phyloP scores from a whole-genome alignment of 2,797 vertebrate species.

The Anguilla pacifica region DNA sequence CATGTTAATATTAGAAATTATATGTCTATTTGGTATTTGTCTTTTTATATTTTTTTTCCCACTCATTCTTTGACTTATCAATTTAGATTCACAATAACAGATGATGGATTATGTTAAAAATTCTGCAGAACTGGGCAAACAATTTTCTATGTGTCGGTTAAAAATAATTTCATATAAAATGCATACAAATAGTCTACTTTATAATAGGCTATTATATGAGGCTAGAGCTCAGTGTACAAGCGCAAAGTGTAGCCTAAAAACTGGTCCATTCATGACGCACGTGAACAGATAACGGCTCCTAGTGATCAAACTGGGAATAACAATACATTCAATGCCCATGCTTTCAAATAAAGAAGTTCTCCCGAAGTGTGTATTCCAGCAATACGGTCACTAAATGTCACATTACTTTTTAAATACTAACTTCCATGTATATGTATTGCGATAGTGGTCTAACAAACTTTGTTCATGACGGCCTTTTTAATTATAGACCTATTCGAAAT shows the following conservation, averaged over 20 bases:
- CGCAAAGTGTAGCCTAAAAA: not conserved
- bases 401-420: not conserved
- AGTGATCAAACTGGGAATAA: slow-evolving; percentile 52
- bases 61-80: not conserved
- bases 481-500: not conserved
- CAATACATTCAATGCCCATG: slow-evolving; percentile 27
- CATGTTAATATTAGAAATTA: not conserved
- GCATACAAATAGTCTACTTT: not conserved
- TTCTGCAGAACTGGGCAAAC: not conserved
- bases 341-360: slow-evolving; percentile 6
- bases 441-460: not conserved
- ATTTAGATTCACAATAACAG: not conserved
- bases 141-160: not conserved
- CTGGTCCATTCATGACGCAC: not conserved
- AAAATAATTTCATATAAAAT: not conserved
- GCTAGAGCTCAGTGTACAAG: not conserved
- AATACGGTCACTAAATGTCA: not conserved
- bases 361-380: not conserved
- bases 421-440: not conserved
- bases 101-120: not conserved
- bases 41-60: not conserved
- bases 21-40: not conserved
- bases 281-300: slow-evolving; percentile 63
- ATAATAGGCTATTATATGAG: not conserved
- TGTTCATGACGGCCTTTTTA: not conserved